A percentile compares a stretch with the other conserved stretches of the same genome.
Evolutionary conservation across 2,113 vertebrate genomes (phyloP).

Genomic region (Ursus arctos): DNA sequence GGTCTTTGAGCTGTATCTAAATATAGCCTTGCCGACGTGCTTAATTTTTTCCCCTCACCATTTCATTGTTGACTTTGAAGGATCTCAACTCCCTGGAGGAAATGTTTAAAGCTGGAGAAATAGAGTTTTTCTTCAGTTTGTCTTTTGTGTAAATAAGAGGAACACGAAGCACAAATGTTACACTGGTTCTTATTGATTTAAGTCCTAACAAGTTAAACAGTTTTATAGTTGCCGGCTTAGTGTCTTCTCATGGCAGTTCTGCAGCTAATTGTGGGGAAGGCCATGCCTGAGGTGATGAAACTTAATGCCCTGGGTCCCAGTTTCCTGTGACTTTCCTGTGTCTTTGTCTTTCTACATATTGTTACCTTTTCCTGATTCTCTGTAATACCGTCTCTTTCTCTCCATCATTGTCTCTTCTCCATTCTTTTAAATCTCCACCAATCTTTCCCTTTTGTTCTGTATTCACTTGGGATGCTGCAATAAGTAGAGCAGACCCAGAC

Average conservation of each 20-base stretch:
- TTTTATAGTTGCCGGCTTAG: neutral
- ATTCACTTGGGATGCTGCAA: neutral
- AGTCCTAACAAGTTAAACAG: neutral
- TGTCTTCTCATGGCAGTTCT: neutral
- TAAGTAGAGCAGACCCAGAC: neutral
- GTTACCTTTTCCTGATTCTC: neutral
- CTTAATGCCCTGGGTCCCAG: neutral
- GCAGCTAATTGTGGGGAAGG: neutral
- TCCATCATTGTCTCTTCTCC: neutral
- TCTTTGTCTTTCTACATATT: neutral
- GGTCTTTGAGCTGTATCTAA: slow-evolving; percentile 60
- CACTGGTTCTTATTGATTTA: neutral
- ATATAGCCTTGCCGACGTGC: slow-evolving; percentile 33
- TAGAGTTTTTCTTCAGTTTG: slow-evolving; percentile 48
- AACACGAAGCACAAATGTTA: slow-evolving; percentile 18
- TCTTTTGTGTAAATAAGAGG: slow-evolving; percentile 62
- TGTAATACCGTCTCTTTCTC: neutral
- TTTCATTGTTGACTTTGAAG: slow-evolving; percentile 48
- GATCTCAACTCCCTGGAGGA: neutral
- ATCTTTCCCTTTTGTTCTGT: neutral
- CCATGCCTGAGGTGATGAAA: neutral
- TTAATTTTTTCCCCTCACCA: neutral
- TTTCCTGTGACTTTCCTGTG: neutral
- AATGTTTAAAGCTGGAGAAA: neutral
- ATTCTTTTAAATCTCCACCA: neutral